Conservation (phyloP, 1,140 invertebrate species). For the Drosophila arizonae region DNA sequence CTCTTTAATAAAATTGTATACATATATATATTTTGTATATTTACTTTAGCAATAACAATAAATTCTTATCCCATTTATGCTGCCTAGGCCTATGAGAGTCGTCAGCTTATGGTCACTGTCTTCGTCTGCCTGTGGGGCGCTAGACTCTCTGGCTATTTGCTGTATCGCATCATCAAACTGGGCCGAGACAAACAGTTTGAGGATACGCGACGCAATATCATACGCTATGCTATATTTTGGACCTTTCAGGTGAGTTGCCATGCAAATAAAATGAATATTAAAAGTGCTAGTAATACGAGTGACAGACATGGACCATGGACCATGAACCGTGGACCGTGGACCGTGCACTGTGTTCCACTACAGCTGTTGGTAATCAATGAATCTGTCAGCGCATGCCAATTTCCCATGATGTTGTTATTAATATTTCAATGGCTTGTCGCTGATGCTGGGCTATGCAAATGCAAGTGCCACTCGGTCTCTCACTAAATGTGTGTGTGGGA, state of each 20-base stretch:
- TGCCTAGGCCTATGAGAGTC: constrained; percentile 89
- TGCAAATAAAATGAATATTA: background rate
- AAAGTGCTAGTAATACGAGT: constrained; percentile 9
- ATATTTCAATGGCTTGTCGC: constrained; percentile 67
- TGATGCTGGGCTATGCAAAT: constrained; percentile 9
- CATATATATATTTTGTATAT: too few relatives aligned
- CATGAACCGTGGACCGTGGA: constrained; percentile 5
- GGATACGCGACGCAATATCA: constrained; percentile 92
- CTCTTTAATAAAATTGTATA: too few relatives aligned
- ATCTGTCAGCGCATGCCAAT: constrained; percentile 57
- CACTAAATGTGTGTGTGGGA: background rate
- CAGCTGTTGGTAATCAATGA: constrained; percentile 62
- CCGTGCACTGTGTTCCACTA: background rate
- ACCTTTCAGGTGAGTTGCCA: constrained; percentile 89
- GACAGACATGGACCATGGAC: constrained; percentile 18
- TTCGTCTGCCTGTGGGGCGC: constrained; percentile 94
- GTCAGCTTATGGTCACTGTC: constrained; percentile 93
- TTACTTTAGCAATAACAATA: too few relatives aligned
- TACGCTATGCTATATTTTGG: constrained; percentile 95
- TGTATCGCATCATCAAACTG: constrained; percentile 94
- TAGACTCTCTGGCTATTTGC: constrained; percentile 91
- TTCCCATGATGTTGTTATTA: constrained; percentile 44
- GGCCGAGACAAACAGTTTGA: constrained; percentile 95
- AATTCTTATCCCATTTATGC: background rate
- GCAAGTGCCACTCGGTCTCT: constrained; percentile 23